Percentiles rank a stretch among this genome's conserved stretches.
phyloP scores from a whole-genome alignment of 2,888 invertebrate genomes.

The Drosophila macrospina region DNA sequence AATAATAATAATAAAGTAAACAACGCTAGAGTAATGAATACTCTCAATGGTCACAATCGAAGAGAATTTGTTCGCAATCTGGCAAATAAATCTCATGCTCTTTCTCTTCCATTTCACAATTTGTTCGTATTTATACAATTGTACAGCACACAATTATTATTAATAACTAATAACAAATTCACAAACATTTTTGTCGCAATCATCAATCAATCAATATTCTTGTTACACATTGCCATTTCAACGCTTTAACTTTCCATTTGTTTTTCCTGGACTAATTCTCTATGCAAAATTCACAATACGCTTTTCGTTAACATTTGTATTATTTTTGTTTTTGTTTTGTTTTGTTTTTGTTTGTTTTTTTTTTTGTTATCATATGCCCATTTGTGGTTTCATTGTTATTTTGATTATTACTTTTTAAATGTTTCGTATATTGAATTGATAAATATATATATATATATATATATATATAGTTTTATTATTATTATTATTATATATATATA shows the following conservation, averaged over 20 bases:
- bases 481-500: slow-evolving; percentile 18
- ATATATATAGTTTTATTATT: slow-evolving; percentile 15
- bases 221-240: not conserved
- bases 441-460: slow-evolving; percentile 21
- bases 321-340: slow-evolving; percentile 10
- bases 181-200: slow-evolving; percentile 23
- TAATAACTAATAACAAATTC: slow-evolving; percentile 48
- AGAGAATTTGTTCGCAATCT: not conserved
- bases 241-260: slow-evolving; percentile 12
- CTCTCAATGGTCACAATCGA: not conserved
- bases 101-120: slow-evolving; percentile 2
- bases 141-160: slow-evolving; percentile 44
- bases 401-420: slow-evolving; percentile 37
- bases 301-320: slow-evolving; percentile 63
- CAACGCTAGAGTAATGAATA: not conserved
- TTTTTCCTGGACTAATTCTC: slow-evolving; percentile 46
- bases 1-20: not conserved
- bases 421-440: slow-evolving; percentile 39
- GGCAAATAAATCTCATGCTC: not conserved
- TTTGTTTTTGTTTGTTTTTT: not conserved
- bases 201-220: slow-evolving; percentile 1
- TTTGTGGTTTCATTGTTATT: slow-evolving; percentile 6
- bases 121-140: slow-evolving; percentile 29
- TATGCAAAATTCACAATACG: slow-evolving; percentile 72
- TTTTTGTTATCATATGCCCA: slow-evolving; percentile 14